Evolutionary conservation across 1,140 invertebrate species (phyloP), one percentile per base, ranked within the genome.

Genomic region (Scylla paramamosain): DNA sequence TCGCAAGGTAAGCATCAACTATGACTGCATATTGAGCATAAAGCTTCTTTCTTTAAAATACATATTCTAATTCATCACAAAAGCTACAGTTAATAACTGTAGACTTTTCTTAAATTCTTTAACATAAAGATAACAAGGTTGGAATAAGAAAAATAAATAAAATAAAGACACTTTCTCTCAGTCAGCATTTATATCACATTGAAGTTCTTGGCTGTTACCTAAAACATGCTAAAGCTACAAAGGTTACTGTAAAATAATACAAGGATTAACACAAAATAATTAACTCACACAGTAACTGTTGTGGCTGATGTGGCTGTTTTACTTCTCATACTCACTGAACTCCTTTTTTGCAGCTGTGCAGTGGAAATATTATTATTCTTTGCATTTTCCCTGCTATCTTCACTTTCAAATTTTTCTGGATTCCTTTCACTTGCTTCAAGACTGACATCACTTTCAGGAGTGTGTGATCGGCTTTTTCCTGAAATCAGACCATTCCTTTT

Each of bases 311-410:
- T 84, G 12, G 94, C 91, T 39, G 91, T 67, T 67, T 95, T 95
- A 52, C 91, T 91, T 67, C 91, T 46, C n/a, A 84, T 95, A 91
- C 67, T 95, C 94, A 95, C 91, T 25, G 92, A 84, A 32, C 91
- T 95, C 48, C 94, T 59, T 29, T 95, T 95, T 16, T 84, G 31
- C 12, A 32, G 46, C 31, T 16, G 46, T 45, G 91, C 83, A 20
- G 52, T 46, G n/a, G 94, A 77, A 4, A 95, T 32, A 89, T 95
- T 95, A 82, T 95, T 95, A n/a, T 95, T 95, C n/a, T 95, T 86
- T 32, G 89, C 45, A 29, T 95, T 95, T 77, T 95, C 94, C 77
- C 91, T 67, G 7, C 20, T 77, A n/a, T 92, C 87, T 52, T 90
- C 93, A 4, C 39, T 59, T 52, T 93, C 94, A 82, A 46, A 86